Evolutionary conservation across 2,113 vertebrate genomes (phyloP).

Genomic region (Psittacula cyanocephala): DNA sequence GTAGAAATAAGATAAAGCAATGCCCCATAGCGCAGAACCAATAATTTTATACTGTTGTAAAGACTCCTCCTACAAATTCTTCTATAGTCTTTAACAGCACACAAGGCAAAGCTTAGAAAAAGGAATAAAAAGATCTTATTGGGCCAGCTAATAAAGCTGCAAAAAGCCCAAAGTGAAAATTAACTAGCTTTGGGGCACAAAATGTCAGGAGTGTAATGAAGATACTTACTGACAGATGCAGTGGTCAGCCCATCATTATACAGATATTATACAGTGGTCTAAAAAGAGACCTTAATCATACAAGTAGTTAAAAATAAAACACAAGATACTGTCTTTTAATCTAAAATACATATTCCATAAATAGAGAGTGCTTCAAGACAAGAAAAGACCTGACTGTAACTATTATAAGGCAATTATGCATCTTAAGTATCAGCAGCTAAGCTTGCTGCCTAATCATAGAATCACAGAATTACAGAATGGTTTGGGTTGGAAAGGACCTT

Average conservation of each 20-base stretch:
- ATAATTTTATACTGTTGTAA: background rate
- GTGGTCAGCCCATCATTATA: background rate
- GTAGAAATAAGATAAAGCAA: background rate
- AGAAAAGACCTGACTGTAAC: background rate
- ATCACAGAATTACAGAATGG: background rate
- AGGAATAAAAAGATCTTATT: background rate
- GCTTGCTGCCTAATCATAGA: background rate
- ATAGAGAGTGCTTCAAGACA: background rate
- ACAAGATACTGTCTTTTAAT: background rate
- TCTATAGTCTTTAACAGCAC: background rate
- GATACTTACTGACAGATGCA: background rate
- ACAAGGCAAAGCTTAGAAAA: background rate
- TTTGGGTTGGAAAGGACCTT: background rate
- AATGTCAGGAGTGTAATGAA: background rate
- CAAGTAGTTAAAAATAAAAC: background rate
- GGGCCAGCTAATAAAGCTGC: background rate
- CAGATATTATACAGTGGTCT: background rate
- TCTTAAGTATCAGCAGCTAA: background rate
- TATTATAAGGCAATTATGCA: background rate
- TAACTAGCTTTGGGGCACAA: background rate
- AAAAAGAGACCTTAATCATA: background rate
- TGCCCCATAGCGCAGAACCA: background rate
- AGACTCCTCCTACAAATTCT: background rate
- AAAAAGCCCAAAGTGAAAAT: background rate
- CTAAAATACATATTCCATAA: background rate